These are phyloP conservation scores for Terebella lapidaria DNA, from an alignment of 2,888 invertebrate genomes.

Conservation along the genomic window DNA sequence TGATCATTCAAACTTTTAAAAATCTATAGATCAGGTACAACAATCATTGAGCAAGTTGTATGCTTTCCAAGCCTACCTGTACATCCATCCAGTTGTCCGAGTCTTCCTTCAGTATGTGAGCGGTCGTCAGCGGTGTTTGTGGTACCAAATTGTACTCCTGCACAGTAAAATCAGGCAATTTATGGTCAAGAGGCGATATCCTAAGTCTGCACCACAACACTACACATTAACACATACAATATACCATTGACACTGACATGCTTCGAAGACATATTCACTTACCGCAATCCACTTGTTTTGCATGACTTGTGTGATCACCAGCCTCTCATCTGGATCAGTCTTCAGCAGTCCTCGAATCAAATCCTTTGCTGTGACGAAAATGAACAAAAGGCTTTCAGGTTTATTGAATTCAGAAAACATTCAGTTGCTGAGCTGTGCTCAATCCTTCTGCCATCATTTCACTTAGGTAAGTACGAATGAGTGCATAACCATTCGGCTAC, in stretches of 20 bases:
- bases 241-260: no score
- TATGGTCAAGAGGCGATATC: no score
- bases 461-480: no score
- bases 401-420: no score
- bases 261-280: no score
- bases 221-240: no score
- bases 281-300: slow-evolving; percentile 81
- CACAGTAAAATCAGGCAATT: neutral
- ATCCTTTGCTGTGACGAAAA: slow-evolving; percentile 67
- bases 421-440: no score
- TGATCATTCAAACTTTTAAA: no score
- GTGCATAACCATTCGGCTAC: no score
- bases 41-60: neutral
- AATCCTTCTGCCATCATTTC: no score
- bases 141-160: slow-evolving; percentile 80
- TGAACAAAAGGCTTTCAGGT: neutral
- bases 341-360: slow-evolving; percentile 90
- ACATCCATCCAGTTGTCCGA: slow-evolving; percentile 94
- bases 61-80: slow-evolving; percentile 58
- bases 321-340: slow-evolving; percentile 84
- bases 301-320: slow-evolving; percentile 87
- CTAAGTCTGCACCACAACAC: no score
- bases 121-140: slow-evolving; percentile 88
- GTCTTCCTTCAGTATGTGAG: slow-evolving; percentile 81
- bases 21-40: no score